These are phyloP conservation scores for Delphinus delphis DNA, from an alignment of 2,113 vertebrate species.

Conservation along the genomic window DNA sequence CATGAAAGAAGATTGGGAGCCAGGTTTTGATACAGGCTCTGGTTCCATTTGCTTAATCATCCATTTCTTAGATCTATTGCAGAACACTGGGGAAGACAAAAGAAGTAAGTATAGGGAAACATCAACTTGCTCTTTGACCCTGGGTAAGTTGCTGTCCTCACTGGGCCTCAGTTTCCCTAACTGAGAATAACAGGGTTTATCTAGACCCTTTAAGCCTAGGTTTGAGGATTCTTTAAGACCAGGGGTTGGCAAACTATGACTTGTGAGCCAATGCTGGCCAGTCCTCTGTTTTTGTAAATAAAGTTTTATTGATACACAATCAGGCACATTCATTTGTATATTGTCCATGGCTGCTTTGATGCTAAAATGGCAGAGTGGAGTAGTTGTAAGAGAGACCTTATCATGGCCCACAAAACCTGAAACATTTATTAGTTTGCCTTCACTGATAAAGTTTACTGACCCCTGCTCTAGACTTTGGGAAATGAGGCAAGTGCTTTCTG, in stretches of 20 bases:
- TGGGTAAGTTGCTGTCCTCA: too few relatives aligned
- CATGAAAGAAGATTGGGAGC: not conserved
- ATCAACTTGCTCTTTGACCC: not conserved
- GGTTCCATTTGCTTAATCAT: not conserved
- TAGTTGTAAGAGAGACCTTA: not conserved
- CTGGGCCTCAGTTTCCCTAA: not conserved
- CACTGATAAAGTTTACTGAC: not conserved
- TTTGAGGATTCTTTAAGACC: not conserved
- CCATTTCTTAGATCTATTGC: not conserved
- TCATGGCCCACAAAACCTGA: not conserved
- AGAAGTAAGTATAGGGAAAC: not conserved
- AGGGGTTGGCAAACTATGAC: not conserved
- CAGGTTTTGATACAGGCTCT: not conserved
- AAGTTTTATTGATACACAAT: not conserved
- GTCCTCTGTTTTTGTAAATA: not conserved
- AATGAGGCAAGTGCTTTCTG: not conserved
- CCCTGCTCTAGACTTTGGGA: not conserved
- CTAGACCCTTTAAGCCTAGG: not conserved
- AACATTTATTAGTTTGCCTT: not conserved
- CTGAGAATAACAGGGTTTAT: not conserved
- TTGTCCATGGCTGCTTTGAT: not conserved
- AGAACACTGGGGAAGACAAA: not conserved
- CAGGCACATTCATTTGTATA: not conserved
- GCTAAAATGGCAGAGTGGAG: not conserved
- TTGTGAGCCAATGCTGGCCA: not conserved